These are phyloP conservation scores for Ceratosolen fusciceps DNA, from an alignment of 1,140 invertebrate species.

Conservation along the genomic window DNA sequence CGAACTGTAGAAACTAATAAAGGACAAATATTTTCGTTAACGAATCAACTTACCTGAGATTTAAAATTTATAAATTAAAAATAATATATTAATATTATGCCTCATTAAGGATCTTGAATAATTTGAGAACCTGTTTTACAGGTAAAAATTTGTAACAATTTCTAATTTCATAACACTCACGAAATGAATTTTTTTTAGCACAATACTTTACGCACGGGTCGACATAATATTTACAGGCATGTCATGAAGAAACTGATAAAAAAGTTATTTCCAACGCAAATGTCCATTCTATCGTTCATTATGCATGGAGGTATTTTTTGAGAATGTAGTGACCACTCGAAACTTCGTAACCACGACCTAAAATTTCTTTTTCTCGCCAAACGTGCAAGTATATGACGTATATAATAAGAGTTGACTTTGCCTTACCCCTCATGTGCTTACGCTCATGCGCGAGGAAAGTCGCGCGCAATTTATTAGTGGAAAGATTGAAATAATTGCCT, in stretches of 20 bases:
- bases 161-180: neutral
- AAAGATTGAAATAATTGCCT: conserved; percentile 53
- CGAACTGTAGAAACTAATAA: no score
- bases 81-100: no score
- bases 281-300: neutral
- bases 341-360: conserved; percentile 8
- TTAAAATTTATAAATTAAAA: no score
- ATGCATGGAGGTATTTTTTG: neutral
- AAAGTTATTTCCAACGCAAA: neutral
- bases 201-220: neutral
- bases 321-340: neutral
- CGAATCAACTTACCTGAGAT: no score
- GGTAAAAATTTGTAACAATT: no score
- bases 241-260: neutral
- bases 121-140: no score
- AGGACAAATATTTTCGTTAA: no score
- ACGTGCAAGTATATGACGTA: no score
- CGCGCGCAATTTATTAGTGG: conserved; percentile 9
- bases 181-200: neutral
- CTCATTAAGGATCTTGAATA: no score
- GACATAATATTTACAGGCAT: neutral
- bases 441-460: conserved; percentile 11
- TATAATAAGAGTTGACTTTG: neutral
- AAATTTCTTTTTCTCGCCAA: neutral
- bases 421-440: conserved; percentile 34